Base-by-base conservation (phyloP, 2,797 vertebrate genomes). In the Taenioides sp. region DNA sequence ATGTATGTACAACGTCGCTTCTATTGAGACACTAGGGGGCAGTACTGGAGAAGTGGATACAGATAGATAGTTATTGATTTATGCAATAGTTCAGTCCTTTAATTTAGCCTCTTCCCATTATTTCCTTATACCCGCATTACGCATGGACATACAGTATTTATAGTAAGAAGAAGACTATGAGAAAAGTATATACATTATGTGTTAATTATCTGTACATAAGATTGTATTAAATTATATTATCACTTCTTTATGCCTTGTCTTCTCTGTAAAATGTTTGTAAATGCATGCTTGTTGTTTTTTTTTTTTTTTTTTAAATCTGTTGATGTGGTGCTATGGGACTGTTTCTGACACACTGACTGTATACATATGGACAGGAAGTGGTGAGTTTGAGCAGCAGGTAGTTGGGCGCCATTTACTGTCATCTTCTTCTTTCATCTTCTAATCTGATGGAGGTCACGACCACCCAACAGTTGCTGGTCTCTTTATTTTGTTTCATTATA, bases 351-450 rank as follows among this genome's bases (percentile, higher is more conserved):
- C 43, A 47, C 43, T 47, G 16, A 16, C 14, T 17, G 12, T 47
- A 47, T 17, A 47, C 43, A 16, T 17, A 12, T 78, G 74, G 78
- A 55, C 76, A 87, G 89, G 89, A 89, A 82, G 86, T 84, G 82
- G 80, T 71, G 40, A 63, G 25, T n/a, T 31, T 27, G 17, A 67
- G 2, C 60, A 25, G 0, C 25, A 61, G 49, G 65, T 31, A 75
- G 58, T 3, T 11, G 11, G 75, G 57, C 55, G 49, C 22, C 37
- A 27, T 34, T 11, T 17, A 27, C 22, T 2, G 1, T 55, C 18
- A 60, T 22, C 20, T 61, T 16, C 52, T 37, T 20, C 49, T 43
- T 60, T 73, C 47, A 49, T 58, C 25, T 60, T 49, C 63, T 23
- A 57, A 47, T 20, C 25, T 28, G 2, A 72, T 74, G 65, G 62